A percentile compares a stretch with the other conserved stretches of the same genome.
Evolutionary conservation across 2,797 vertebrate species (phyloP).

Genomic region (Rhodeus uyekii): DNA sequence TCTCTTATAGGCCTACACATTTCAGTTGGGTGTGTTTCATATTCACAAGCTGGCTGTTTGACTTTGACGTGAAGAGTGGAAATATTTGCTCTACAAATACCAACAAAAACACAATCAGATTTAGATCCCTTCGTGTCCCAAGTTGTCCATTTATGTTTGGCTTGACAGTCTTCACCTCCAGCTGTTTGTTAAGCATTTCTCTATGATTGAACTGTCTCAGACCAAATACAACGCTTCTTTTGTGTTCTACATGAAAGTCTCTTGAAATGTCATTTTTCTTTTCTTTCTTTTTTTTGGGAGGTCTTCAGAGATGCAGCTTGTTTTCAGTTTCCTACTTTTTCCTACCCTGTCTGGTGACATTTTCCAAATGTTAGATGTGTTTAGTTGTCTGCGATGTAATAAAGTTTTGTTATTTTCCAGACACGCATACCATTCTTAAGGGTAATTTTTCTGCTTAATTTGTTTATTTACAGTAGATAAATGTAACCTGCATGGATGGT

Average conservation of each 20-base stretch:
- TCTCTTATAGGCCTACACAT: too few species aligned
- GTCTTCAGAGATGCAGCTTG: not conserved
- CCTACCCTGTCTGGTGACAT: slow-evolving; percentile 13
- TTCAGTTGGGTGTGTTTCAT: not conserved
- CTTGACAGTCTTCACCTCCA: not conserved
- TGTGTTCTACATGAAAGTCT: not conserved
- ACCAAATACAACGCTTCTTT: not conserved
- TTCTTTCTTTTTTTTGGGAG: too few species aligned
- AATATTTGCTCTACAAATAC: not conserved
- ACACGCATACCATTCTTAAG: not conserved
- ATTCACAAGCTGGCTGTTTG: not conserved
- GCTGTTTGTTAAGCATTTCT: not conserved
- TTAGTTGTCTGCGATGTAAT: not conserved
- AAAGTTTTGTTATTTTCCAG: slow-evolving; percentile 14
- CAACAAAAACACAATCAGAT: not conserved
- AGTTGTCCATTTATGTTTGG: not conserved
- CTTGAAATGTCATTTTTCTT: slow-evolving; percentile 20
- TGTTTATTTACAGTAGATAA: not conserved
- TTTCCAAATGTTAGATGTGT: slow-evolving; percentile 16
- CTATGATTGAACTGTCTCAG: not conserved
- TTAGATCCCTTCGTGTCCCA: not conserved
- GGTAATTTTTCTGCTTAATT: not conserved
- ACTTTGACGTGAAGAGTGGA: not conserved
- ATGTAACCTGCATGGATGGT: not conserved
- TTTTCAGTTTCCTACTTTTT: not conserved